Evolutionary conservation across 2,888 invertebrate genomes (phyloP).

Genomic region (Alviniconcha strummeri): DNA sequence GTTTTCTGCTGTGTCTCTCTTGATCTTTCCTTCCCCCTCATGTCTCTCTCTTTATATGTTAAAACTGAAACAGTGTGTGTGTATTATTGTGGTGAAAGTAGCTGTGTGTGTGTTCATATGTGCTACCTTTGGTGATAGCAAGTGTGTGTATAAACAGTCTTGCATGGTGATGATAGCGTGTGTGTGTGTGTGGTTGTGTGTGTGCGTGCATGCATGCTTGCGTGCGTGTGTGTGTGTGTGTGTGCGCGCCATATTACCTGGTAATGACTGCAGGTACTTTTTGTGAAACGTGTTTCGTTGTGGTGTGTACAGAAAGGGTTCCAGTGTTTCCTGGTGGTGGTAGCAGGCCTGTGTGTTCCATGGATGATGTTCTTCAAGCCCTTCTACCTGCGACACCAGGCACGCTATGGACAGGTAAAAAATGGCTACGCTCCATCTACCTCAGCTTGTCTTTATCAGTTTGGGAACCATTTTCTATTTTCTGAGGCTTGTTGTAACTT

Average conservation of each 20-base stretch:
- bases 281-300: too few species aligned
- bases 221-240: too few species aligned
- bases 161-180: background rate
- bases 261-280: too few species aligned
- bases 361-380: slow-evolving; percentile 97
- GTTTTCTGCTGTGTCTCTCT: background rate
- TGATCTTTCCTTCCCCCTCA: too few species aligned
- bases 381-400: slow-evolving; percentile 75
- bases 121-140: background rate
- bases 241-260: too few species aligned
- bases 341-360: slow-evolving; percentile 88
- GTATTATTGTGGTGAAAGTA: background rate
- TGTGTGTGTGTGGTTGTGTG: background rate
- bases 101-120: background rate
- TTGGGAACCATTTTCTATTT: too few species aligned
- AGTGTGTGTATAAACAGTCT: background rate
- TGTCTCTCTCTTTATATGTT: background rate
- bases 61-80: background rate
- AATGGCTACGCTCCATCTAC: background rate
- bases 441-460: too few species aligned
- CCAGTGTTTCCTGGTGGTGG: slow-evolving; percentile 70
- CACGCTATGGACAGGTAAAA: slow-evolving; percentile 59
- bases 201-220: background rate
- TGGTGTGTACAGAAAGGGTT: slow-evolving; percentile 67
- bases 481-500: too few species aligned